Evolutionary conservation across 2,113 vertebrate species (phyloP), one percentile per base, ranked within the genome.

Genomic region (Myiozetetes cayanensis): DNA sequence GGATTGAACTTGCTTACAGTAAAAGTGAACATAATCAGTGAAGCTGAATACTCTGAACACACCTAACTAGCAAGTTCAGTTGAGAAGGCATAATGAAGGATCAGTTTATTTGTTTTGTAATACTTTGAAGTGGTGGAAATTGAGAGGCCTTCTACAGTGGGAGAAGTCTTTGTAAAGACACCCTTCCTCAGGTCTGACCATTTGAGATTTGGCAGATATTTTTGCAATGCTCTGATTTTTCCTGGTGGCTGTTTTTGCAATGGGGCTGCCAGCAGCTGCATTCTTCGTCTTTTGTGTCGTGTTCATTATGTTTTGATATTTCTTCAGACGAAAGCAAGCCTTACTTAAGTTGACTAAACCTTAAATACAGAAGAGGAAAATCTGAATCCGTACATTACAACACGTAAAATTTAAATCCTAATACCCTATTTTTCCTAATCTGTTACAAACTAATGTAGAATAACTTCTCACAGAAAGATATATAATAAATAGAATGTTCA

Each of bases 201-300:
- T 41, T 41, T 70, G 63, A 76, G 31, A 46, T 67, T 50, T 67
- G 31, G 6, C 44, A 75, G 50, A 47, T 82, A 27, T 9, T 91
- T 88, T 70, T 71, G 9, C 47, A 63, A 0, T 46, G 77, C 25
- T 76, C 21, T 72, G 15, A 3, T 59, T 78, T 56, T 39, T 72
- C 30, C n/a, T 61, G 11, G 17, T 8, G 12, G 24, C 14, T 72
- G 7, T 37, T 93, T 85, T 49, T 66, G 13, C 44, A 62, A 0
- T 53, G 37, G 25, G 37, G 17, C 76, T 63, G 33, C n/a, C 6
- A 35, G 58, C 67, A 39, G 31, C 44, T 66, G 24, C 3, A 0
- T 59, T 6, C 25, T 37, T 86, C 15, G 7, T 72, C 31, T 31
- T 73, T 7, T 83, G 25, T 39, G 24, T 56, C 0, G 0, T 46